Base-by-base conservation (phyloP, 1,140 invertebrate genomes). In the Delia radicum region DNA sequence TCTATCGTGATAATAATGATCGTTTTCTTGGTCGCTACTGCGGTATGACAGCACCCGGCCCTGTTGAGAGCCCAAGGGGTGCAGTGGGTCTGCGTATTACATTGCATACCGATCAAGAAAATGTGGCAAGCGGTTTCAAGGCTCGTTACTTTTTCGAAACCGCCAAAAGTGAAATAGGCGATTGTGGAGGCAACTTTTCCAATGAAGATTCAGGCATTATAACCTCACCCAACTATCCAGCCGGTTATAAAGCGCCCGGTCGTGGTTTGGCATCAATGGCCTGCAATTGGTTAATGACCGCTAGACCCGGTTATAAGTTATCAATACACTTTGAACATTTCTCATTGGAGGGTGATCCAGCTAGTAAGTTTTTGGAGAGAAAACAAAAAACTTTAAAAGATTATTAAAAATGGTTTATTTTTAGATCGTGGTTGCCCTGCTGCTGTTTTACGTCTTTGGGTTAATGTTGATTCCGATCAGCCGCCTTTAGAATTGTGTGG, bases 201-300 rank as follows among this genome's bases (percentile, higher is more conserved):
- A 94, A 93, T 76, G 88, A 91, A 78, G 91, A 94, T 82, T 94
- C 92, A 79, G 97, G 96, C 46, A 89, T 92, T 75, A 94, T 96
- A 77, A 92, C 95, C n/a, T 94, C 93, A 75, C 96, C 96, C 75
- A 93, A 94, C 81, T 97, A 92, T 88, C 96, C 96, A 33, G 89
- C 91, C 12, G 92, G 94, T 73, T 98, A 98, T 87, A 92, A 94
- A 78, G 91, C 92, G 29, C 94, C 94, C 0, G 87, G 90, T 7
- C 89, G 89, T 78, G 92, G 92, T 71, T 88, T 92, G 75, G 92
- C 94, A 7, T 94, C 93, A 76, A 92, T 92, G 83, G 93, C 93
- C 28, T 98, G 96, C 87, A 96, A 97, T 88, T 98, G 95, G 95
- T 96, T 94, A 82, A 93, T 98, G 82, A 93, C 90, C 74, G 95